Base-by-base conservation (phyloP, 2,113 vertebrate genomes). In the Castor canadensis region DNA sequence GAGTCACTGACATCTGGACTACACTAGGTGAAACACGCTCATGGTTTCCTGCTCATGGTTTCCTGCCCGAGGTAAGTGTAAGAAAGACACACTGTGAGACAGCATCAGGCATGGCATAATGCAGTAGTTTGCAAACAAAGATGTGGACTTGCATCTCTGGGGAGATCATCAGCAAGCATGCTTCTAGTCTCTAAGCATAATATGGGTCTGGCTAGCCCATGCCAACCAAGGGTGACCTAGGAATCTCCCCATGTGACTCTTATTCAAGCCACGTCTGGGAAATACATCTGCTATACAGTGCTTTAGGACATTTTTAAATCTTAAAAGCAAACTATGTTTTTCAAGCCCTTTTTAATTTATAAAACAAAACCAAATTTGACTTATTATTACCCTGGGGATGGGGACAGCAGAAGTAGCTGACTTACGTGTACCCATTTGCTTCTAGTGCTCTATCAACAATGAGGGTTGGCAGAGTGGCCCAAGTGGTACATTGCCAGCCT, bases 271-370 rank as follows among this genome's bases (percentile, higher is more conserved):
- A 20, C 12, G 43, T 19, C 35, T 47, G 32, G 47, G 77, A 75
- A 79, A 28, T 22, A 38, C 2, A 28, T 58, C 17, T n/a, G n/a
- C n/a, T n/a, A n/a, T n/a, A n/a, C n/a, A 66, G 60, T 5, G 12
- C 40, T 66, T 58, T n/a, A 72, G 69, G 35, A 49, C 9, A 60
- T 30, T 75, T 56, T 86, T 54, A 76, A 76, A 32, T 87, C 69
- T 91, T 93, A 62, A 94, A 96, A 80, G 54, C 4, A 52, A 77
- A 60, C n/a, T 91, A 13, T 11, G 8, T 71, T 82, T 83, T 47
- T 40, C 9, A 89, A 81, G 26, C 1, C 6, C 12, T 60, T 45
- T 73, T 10, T 45, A 49, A 40, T 95, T 90, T 56, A 69, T 72
- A 75, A 92, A 95, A 64, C 56, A 75, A 93, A 66, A 28, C n/a